Evolutionary conservation across 2,888 invertebrate species (phyloP).

Genomic region (Meteorus colon): DNA sequence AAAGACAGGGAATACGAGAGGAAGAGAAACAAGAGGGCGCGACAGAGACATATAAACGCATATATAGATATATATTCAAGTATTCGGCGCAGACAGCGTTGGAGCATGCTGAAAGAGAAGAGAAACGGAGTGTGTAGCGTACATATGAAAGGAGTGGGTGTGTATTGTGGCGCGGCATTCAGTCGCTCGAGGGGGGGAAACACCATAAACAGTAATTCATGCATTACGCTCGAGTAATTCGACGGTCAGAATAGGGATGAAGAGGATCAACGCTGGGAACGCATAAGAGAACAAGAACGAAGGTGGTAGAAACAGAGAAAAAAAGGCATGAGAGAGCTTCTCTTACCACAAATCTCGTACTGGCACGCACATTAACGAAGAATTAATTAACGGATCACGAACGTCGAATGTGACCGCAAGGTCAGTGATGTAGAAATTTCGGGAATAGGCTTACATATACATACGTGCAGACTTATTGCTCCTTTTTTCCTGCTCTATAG

Average conservation of each 20-base stretch:
- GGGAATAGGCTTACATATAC: background rate
- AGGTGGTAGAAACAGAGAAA: background rate
- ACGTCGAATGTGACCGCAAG: constrained; percentile 25
- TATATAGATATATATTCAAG: background rate
- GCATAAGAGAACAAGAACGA: background rate
- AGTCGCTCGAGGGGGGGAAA: constrained; percentile 34
- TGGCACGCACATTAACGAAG: constrained; percentile 55
- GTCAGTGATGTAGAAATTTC: constrained; percentile 49
- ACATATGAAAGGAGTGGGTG: constrained; percentile 27
- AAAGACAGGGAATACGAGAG: background rate
- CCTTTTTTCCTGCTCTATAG: background rate
- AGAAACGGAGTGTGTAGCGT: constrained; percentile 35
- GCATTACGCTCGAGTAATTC: constrained; percentile 55
- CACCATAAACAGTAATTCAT: constrained; percentile 55
- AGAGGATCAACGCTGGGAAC: background rate
- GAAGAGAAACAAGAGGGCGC: background rate
- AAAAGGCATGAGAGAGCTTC: background rate
- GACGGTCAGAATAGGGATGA: constrained; percentile 48
- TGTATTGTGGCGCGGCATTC: constrained; percentile 2
- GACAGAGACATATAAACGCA: background rate
- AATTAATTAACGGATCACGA: constrained; percentile 59
- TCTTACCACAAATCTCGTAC: constrained; percentile 55
- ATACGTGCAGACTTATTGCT: background rate
- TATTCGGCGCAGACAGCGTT: constrained; percentile 1
- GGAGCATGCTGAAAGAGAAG: constrained; percentile 34